Conservation (phyloP, 2,797 vertebrate genomes). For the Rhodeus uyekii region DNA sequence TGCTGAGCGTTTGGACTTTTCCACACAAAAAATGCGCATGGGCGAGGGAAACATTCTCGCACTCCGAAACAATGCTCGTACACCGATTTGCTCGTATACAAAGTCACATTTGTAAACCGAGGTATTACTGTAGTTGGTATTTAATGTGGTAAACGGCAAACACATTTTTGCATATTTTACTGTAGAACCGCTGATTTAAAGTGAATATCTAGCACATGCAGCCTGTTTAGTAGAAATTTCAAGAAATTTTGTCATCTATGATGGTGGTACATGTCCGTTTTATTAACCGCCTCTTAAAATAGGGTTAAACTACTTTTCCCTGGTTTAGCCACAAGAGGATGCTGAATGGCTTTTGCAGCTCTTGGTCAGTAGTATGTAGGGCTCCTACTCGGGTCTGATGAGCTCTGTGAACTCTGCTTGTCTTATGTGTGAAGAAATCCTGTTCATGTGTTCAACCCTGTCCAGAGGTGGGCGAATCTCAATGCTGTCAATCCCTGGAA, state of each 20-base stretch:
- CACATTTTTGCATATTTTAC: background rate
- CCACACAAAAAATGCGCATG: too few species aligned
- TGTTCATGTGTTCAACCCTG: slow-evolving; percentile 61
- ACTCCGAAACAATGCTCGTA: too few species aligned
- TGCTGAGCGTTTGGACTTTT: too few species aligned
- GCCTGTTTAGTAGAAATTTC: background rate
- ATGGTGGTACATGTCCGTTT: background rate
- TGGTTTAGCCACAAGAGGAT: slow-evolving; percentile 77
- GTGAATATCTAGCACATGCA: background rate
- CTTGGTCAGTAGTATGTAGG: slow-evolving; percentile 7
- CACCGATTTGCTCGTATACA: too few species aligned
- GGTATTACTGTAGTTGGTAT: too few species aligned
- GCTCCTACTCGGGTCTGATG: slow-evolving; percentile 39
- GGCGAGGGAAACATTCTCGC: too few species aligned
- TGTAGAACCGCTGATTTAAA: background rate
- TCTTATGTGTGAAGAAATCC: slow-evolving; percentile 61
- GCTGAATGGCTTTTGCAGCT: slow-evolving; percentile 65
- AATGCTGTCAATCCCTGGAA: slow-evolving; percentile 54
- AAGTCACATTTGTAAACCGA: too few species aligned
- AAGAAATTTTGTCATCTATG: background rate
- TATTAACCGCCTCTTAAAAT: slow-evolving; percentile 31
- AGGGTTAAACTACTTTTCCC: slow-evolving; percentile 64
- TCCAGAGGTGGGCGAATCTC: slow-evolving; percentile 58
- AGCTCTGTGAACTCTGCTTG: slow-evolving; percentile 51
- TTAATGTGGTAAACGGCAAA: background rate